Conservation (phyloP, 1,140 invertebrate species). For the Acromyrmex charruanus region DNA sequence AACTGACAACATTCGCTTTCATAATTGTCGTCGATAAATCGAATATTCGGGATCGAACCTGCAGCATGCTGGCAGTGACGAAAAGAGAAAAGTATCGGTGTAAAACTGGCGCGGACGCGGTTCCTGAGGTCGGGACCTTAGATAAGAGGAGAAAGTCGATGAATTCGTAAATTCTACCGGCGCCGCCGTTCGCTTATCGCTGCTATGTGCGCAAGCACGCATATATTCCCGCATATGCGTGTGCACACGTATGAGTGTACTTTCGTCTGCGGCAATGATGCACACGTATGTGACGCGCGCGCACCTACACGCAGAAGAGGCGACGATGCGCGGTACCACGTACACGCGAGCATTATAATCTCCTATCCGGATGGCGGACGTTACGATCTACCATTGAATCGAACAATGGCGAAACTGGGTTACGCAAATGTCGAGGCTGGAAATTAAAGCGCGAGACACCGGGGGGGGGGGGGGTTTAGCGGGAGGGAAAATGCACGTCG, state of each 20-base stretch:
- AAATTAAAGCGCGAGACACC: conserved; percentile 83
- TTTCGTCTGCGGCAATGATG: conserved; percentile 25
- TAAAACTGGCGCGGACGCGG: conserved; percentile 50
- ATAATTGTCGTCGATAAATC: neutral
- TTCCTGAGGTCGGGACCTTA: conserved; percentile 69
- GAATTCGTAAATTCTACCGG: conserved; percentile 75
- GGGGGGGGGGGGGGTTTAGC: neutral
- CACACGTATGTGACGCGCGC: neutral
- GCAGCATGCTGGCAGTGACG: conserved; percentile 21
- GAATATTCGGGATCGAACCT: conserved; percentile 3
- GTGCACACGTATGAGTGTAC: conserved; percentile 3
- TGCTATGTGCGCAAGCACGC: conserved; percentile 60
- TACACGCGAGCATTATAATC: conserved; percentile 78
- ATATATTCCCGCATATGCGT: conserved; percentile 11
- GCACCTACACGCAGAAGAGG: neutral
- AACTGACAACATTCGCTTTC: conserved; percentile 4
- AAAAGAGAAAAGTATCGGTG: conserved; percentile 9
- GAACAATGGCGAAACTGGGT: conserved; percentile 86
- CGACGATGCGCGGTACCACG: conserved; percentile 69
- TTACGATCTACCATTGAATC: conserved; percentile 85
- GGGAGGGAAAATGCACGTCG: conserved; percentile 20
- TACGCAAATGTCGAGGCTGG: conserved; percentile 86
- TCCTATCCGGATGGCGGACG: conserved; percentile 81
- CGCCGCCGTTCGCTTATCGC: conserved; percentile 75
- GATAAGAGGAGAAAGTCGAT: conserved; percentile 80